Evolutionary conservation across 2,888 invertebrate genomes (phyloP), one percentile per base, ranked within the genome.

Genomic region (Lepidocyrtoides sp.): DNA sequence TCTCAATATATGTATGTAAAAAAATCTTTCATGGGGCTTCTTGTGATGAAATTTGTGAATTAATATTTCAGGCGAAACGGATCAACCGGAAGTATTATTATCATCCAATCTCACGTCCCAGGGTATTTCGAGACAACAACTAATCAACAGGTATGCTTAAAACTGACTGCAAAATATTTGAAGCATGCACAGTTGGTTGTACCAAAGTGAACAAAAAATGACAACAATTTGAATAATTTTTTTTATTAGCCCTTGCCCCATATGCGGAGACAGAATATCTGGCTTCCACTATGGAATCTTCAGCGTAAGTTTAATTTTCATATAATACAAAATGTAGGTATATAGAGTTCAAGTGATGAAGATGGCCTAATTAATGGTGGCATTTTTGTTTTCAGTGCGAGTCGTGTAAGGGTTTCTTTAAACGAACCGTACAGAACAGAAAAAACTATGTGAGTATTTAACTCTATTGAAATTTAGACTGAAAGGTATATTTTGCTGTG

Each of bases 381-480:
- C n/a, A n/a, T n/a, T n/a, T n/a, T n/a, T n/a, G n/a, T n/a, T n/a
- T n/a, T n/a, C n/a, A n/a, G n/a, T n/a, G n/a, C n/a, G n/a, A n/a
- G n/a, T n/a, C n/a, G n/a, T 99, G 99, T 95, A 99, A 99, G 95
- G 99, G 99, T 1, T 99, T 99, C 96, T 99, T 99, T 96, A 99
- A 99, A 95, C 96, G 99, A 92, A 99, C 99, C 23, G 99, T 99
- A n/a, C 99, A 99, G 96, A 99, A 99, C 95, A 97, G 99, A 94
- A 99, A 99, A 96, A 98, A 98, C 95, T 99, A 99, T 95, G 98
- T 98, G 95, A n/a, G n/a, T n/a, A n/a, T n/a, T n/a, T n/a, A n/a
- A n/a, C n/a, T n/a, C n/a, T n/a, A n/a, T n/a, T n/a, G n/a, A n/a
- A n/a, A n/a, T n/a, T n/a, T n/a, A n/a, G n/a, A n/a, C n/a, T n/a